Conservation (phyloP, 2,888 invertebrate species). For the Thera britannica region DNA sequence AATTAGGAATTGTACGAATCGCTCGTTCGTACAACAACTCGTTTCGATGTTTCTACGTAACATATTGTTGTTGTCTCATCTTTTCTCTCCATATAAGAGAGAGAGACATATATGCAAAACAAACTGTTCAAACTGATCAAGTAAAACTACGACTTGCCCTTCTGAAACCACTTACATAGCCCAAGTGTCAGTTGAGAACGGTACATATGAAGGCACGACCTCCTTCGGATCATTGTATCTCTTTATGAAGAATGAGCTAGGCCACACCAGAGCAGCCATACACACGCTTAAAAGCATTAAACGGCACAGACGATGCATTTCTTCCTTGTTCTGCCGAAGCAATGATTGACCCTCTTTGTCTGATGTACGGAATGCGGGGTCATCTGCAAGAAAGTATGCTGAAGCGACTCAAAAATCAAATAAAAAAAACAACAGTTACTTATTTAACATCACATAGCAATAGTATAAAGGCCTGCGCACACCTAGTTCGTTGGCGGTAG, state of each 20-base stretch:
- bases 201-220: constrained; percentile 46
- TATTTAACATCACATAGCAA: too few relatives aligned
- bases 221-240: constrained; percentile 43
- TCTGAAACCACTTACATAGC: constrained; percentile 40
- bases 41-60: too few relatives aligned
- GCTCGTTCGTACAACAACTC: too few relatives aligned
- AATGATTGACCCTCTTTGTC: constrained; percentile 44
- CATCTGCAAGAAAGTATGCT: constrained; percentile 39
- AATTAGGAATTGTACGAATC: too few relatives aligned
- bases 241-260: constrained; percentile 37
- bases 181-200: constrained; percentile 52
- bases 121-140: too few relatives aligned
- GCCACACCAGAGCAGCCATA: constrained; percentile 37
- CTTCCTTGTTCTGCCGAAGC: constrained; percentile 39
- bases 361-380: constrained; percentile 47
- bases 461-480: too few relatives aligned
- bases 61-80: too few relatives aligned
- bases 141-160: too few relatives aligned
- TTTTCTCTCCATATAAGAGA: too few relatives aligned
- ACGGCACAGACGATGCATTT: constrained; percentile 42
- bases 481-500: too few relatives aligned
- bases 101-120: too few relatives aligned
- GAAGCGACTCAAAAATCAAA: background rate
- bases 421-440: too few relatives aligned
- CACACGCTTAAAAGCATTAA: constrained; percentile 22